Evolutionary conservation across 1,140 invertebrate genomes (phyloP).

Genomic region (Doryteuthis pealeii): DNA sequence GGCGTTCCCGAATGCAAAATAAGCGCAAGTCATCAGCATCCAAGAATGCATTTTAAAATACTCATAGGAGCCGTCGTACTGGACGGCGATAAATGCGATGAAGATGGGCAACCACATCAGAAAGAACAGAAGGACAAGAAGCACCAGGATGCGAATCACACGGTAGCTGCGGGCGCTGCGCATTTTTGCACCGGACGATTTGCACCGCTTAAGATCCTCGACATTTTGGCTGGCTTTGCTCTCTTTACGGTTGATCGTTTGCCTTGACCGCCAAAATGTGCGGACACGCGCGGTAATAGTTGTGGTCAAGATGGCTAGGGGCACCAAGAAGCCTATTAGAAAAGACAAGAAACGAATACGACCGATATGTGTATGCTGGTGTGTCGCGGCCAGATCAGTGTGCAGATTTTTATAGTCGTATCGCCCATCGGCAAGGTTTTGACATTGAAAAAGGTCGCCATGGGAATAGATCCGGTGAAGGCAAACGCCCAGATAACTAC

Average conservation of each 20-base stretch:
- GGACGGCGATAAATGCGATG: conserved; percentile 33
- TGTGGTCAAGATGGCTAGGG: conserved; percentile 32
- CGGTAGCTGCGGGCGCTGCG: conserved; percentile 30
- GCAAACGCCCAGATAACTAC: conserved; percentile 38
- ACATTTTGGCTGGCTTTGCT: not conserved
- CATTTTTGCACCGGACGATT: not conserved
- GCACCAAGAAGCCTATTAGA: conserved; percentile 37
- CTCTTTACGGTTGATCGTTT: conserved; percentile 16
- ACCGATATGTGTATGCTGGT: conserved; percentile 23
- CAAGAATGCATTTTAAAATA: conserved; percentile 34
- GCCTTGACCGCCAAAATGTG: conserved; percentile 33
- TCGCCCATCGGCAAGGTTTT: conserved; percentile 27
- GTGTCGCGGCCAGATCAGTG: conserved; percentile 41
- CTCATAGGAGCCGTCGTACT: conserved; percentile 25
- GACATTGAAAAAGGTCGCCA: conserved; percentile 40
- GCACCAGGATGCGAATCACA: conserved; percentile 39
- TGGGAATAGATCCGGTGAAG: conserved; percentile 29
- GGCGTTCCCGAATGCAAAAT: conserved; percentile 36
- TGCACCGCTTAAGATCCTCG: not conserved
- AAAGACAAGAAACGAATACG: conserved; percentile 30
- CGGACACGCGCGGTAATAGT: conserved; percentile 41
- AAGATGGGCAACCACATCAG: conserved; percentile 50
- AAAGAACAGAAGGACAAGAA: conserved; percentile 40
- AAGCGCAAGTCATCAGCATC: conserved; percentile 31
- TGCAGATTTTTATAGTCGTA: conserved; percentile 35